A percentile compares a stretch with the other conserved stretches of the same genome.
phyloP scores from a whole-genome alignment of 2,113 vertebrate species.

The Salvator merianae region DNA sequence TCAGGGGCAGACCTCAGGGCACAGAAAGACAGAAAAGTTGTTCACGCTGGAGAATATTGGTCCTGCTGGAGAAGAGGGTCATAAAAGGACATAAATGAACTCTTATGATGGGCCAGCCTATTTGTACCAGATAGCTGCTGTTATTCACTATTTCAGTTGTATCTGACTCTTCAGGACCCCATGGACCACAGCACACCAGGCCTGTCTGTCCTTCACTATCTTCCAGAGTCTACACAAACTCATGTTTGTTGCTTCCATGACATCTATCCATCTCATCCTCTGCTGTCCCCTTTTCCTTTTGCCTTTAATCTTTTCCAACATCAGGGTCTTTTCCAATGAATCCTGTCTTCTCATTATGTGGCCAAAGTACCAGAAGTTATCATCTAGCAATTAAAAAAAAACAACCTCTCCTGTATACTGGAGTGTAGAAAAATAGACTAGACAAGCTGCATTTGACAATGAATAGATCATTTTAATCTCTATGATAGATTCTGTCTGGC shows the following conservation, averaged over 20 bases:
- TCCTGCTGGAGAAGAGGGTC: neutral
- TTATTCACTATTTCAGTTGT: too few species aligned
- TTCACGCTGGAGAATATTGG: neutral
- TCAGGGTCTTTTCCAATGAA: too few species aligned
- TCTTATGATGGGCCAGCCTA: neutral
- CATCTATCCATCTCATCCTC: too few species aligned
- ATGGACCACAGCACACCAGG: too few species aligned
- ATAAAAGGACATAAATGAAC: neutral
- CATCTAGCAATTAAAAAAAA: neutral
- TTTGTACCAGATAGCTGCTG: neutral
- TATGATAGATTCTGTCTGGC: neutral
- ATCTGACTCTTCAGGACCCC: too few species aligned
- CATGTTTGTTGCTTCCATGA: too few species aligned
- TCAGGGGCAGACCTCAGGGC: neutral
- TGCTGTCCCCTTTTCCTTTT: too few species aligned
- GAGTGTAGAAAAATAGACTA: slow-evolving; percentile 2
- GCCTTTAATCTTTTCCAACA: too few species aligned
- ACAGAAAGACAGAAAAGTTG: neutral
- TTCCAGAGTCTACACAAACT: too few species aligned
- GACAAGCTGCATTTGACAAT: slow-evolving; percentile 3
- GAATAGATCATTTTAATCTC: neutral
- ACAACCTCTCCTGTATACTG: neutral
- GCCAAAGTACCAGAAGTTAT: too few species aligned
- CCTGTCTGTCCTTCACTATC: too few species aligned
- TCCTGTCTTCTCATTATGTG: too few species aligned